A percentile compares a stretch with the other conserved stretches of the same genome.
These are phyloP conservation scores for Drusus annulatus DNA, from an alignment of 1,140 invertebrate genomes.

Conservation along the genomic window DNA sequence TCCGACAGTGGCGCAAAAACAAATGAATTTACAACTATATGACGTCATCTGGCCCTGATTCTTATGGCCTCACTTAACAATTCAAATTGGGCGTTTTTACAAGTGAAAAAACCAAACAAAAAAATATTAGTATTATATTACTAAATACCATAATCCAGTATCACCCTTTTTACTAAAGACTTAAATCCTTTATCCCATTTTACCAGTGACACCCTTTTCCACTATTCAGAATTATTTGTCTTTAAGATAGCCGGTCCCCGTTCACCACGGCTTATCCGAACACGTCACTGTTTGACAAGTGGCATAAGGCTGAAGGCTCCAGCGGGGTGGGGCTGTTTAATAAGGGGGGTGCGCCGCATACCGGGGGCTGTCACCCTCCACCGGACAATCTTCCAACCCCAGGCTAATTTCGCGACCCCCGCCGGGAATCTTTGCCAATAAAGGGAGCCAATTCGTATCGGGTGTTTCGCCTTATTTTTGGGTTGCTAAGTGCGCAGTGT, in stretches of 20 bases:
- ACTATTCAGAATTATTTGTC: no score
- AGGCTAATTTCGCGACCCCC: conserved; percentile 29
- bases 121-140: no score
- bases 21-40: no score
- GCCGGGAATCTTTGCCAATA: conserved; percentile 25
- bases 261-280: conserved; percentile 24
- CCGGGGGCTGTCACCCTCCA: conserved; percentile 26
- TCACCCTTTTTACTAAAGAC: no score
- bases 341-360: background rate
- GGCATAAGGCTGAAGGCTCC: conserved; percentile 22
- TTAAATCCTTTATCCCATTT: no score
- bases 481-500: background rate
- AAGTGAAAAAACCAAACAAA: no score
- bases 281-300: conserved; percentile 40
- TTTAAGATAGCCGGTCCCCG: background rate
- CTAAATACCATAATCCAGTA: no score
- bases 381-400: conserved; percentile 31
- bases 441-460: conserved; percentile 10
- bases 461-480: background rate
- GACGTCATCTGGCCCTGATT: no score
- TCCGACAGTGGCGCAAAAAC: no score
- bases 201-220: no score
- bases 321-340: conserved; percentile 14
- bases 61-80: no score
- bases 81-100: no score